Evolutionary conservation across 2,888 invertebrate species (phyloP).

Genomic region (Conus canariensis): DNA sequence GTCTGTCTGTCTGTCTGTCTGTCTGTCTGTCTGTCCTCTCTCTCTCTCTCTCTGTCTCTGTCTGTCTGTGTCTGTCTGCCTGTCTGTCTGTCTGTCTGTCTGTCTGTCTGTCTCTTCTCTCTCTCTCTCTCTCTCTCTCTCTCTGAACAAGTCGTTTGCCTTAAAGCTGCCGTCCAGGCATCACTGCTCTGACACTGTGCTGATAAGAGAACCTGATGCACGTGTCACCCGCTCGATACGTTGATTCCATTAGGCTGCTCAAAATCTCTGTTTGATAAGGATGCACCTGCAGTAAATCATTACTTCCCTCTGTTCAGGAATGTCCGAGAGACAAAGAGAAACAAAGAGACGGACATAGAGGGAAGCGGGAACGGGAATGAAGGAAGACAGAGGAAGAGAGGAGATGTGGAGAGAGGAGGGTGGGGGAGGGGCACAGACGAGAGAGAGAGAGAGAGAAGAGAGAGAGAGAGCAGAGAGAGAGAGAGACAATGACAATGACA

Average conservation of each 20-base stretch:
- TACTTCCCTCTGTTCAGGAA: no score
- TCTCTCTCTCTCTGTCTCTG: neutral
- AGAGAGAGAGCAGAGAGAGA: constrained; percentile 5
- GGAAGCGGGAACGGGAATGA: neutral
- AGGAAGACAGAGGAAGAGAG: neutral
- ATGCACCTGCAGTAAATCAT: no score
- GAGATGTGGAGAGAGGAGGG: neutral
- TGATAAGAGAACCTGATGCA: no score
- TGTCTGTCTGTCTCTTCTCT: no score
- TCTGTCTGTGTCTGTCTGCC: neutral
- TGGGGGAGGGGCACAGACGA: neutral
- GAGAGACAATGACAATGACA: neutral
- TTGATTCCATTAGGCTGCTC: no score
- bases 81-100: no score
- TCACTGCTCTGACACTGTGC: no score
- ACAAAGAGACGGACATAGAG: neutral
- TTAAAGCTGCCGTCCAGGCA: no score
- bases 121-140: no score
- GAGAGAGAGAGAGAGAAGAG: constrained; percentile 10
- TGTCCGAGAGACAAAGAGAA: neutral
- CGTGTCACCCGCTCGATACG: no score
- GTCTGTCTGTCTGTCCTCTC: constrained; percentile 4
- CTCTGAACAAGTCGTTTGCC: no score
- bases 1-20: constrained; percentile 10
- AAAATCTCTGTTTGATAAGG: no score